Evolutionary conservation across 2,888 invertebrate genomes (phyloP).

Genomic region (Scaptodrosophila latifasciaeformis): DNA sequence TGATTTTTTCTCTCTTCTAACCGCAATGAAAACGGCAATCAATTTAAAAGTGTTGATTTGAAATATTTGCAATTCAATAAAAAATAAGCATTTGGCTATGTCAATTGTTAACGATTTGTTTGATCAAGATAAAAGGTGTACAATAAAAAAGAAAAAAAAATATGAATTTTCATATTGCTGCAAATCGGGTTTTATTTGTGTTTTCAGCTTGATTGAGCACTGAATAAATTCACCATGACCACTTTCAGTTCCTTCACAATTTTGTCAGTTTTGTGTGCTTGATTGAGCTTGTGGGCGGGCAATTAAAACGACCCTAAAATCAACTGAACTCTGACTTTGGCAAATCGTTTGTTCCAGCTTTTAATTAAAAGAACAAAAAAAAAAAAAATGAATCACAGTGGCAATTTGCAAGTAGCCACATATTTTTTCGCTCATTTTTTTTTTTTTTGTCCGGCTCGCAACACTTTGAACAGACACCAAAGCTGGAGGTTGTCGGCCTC

Average conservation of each 20-base stretch:
- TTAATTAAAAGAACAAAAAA: too few relatives aligned
- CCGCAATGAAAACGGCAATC: too few relatives aligned
- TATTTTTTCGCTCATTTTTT: constrained; percentile 10
- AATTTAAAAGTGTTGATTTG: constrained; percentile 59
- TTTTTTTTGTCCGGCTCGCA: constrained; percentile 14
- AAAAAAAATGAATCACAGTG: too few relatives aligned
- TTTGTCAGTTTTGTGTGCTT: constrained; percentile 3
- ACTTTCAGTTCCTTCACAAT: constrained; percentile 4
- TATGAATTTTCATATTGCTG: too few relatives aligned
- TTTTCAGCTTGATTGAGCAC: constrained; percentile 59
- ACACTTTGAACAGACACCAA: constrained; percentile 20
- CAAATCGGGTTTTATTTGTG: too few relatives aligned
- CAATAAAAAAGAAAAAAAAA: constrained; percentile 22
- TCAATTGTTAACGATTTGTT: constrained; percentile 61
- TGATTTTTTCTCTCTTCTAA: too few relatives aligned
- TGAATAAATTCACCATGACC: constrained; percentile 44
- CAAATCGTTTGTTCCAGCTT: constrained; percentile 36
- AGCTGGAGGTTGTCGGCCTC: too few relatives aligned
- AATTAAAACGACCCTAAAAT: constrained; percentile 56
- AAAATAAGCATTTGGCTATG: too few relatives aligned
- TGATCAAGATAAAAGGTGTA: constrained; percentile 23
- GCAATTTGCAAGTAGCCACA: constrained; percentile 48
- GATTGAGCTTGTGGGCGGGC: constrained; percentile 28
- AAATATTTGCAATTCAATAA: constrained; percentile 25
- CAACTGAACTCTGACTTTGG: constrained; percentile 58